Base-by-base conservation (phyloP, 53 echinoderm and acorn worm genomes). In the Pentamera pediparva region DNA sequence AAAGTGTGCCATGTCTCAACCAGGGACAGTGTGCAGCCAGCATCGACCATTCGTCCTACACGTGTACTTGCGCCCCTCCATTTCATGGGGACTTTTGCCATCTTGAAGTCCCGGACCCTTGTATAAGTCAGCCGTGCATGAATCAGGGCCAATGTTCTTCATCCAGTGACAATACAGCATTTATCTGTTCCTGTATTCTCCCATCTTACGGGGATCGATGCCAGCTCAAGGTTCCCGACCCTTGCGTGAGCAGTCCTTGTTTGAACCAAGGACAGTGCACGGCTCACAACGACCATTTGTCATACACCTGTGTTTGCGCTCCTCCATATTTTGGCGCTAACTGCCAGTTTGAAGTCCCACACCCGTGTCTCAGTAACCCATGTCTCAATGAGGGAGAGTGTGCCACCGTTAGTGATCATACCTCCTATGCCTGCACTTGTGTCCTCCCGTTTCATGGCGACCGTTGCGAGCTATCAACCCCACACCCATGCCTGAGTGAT, bases 361-460 rank as follows among this genome's bases (percentile, higher is more conserved):
- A 61, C 5, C 88, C 91, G 3, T 96, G 96, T 59, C 51, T 70
- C 15, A 75, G 78, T 25, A 62, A 79, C 43, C 96, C 96, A n/a
- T 96, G 96, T 37, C 30, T 47, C 9, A 96, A 88, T 69, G 77
- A 85, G n/a, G 90, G 76, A 10, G 56, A 38, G 17, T 96, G 96
- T 32, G 22, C 64, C 6, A 78, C 87, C 61, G 17, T 56, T 3
- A 84, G 67, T 2, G 78, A 61, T 56, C n/a, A n/a, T n/a, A 48
- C 76, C 10, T 77, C 81, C 4, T 89, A 54, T 60, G 28, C 21
- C 7, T 92, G 93, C 39, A 20, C 61, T 1, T 94, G 95, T 47
- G 37, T 21, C 49, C 40, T 38, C 28, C 85, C 78, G 2, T 90
- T 82, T 45, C 71, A 65, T 30, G 94, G 94, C 26, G 34, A 22